Conservation (phyloP, 2,797 vertebrate species). For the Myiotriccus ornatus region DNA sequence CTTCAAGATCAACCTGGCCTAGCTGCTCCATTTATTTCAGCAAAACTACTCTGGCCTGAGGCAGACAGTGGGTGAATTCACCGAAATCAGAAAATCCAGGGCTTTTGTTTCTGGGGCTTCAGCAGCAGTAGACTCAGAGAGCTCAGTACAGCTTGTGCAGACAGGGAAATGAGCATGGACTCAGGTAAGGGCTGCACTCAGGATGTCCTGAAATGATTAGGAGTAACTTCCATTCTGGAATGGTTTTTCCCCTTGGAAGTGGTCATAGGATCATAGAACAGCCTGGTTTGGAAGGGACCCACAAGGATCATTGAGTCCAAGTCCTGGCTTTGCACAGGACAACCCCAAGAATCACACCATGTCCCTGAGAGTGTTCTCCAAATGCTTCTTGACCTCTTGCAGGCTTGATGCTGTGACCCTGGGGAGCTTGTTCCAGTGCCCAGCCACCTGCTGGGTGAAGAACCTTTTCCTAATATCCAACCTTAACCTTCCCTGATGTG, state of each 20-base stretch:
- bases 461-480: not conserved
- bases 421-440: not conserved
- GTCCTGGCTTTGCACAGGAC: not conserved
- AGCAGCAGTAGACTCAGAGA: not conserved
- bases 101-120: not conserved
- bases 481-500: not conserved
- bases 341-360: not conserved
- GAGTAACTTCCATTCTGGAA: not conserved
- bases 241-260: not conserved
- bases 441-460: not conserved
- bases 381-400: not conserved
- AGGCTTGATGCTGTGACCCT: not conserved
- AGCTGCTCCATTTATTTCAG: not conserved
- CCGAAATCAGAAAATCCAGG: not conserved
- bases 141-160: not conserved
- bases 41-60: not conserved
- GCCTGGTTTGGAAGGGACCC: not conserved
- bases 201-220: not conserved
- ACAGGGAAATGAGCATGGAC: not conserved
- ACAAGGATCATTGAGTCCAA: not conserved
- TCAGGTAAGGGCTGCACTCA: not conserved
- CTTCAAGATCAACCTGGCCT: not conserved
- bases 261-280: not conserved
- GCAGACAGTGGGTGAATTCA: not conserved
- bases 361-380: not conserved